These are phyloP conservation scores for Phoxinus dragarum DNA, from an alignment of 2,797 vertebrate genomes.

Conservation along the genomic window DNA sequence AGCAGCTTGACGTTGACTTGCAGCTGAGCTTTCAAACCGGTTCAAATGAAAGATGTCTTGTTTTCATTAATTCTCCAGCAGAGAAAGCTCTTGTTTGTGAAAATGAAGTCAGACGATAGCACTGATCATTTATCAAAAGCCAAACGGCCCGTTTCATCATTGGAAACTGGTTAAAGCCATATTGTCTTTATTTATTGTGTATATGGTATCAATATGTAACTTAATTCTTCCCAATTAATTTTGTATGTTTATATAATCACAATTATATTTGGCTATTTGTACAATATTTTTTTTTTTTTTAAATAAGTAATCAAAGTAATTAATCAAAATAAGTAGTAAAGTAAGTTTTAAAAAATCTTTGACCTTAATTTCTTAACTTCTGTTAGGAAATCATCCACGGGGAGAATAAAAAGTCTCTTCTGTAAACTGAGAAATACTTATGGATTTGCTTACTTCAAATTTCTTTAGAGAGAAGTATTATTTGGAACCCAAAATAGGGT, in stretches of 20 bases:
- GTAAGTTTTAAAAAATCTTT: no score
- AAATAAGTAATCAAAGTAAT: no score
- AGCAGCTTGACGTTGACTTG: constrained; percentile 60
- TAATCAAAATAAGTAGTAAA: no score
- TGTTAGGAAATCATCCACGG: no score
- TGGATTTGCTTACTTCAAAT: no score
- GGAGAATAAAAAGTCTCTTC: no score
- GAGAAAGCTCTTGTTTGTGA: constrained; percentile 53
- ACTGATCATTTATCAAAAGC: constrained; percentile 44
- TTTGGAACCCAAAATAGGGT: no score
- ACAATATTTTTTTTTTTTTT: no score
- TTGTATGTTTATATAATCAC: background rate
- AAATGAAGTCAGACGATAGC: constrained; percentile 47
- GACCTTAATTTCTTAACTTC: no score
- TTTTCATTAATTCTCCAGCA: constrained; percentile 55
- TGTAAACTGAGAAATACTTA: no score
- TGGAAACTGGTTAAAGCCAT: constrained; percentile 6
- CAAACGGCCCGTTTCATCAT: constrained; percentile 31
- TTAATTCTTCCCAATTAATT: background rate
- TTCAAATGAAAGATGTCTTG: constrained; percentile 57
- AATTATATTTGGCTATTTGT: background rate
- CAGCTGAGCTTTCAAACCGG: constrained; percentile 55
- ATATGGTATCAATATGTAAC: background rate
- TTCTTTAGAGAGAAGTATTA: no score
- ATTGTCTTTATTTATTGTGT: background rate